Evolutionary conservation across 2,888 invertebrate genomes (phyloP), one percentile per base, ranked within the genome.

Genomic region (Rambutsinella grinnellia): DNA sequence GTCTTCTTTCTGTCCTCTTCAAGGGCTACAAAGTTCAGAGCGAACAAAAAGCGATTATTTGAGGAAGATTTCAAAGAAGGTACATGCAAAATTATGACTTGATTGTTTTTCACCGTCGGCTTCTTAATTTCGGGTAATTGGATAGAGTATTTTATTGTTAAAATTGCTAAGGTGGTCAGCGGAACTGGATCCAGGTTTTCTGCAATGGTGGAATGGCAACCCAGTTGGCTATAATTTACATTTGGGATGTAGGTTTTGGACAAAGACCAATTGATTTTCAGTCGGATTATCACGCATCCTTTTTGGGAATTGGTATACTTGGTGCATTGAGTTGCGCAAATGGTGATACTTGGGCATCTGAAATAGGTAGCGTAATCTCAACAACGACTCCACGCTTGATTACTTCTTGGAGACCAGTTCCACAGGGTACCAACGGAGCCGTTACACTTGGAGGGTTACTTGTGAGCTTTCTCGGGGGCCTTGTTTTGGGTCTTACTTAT

Each of bases 261-360:
- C 95, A 96, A 85, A 88, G 90, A 26, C 91, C 93, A 0, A 90
- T 96, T 54, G 92, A 96, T 86, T 95, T 96, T 86, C 85, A 88
- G 2, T 89, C 88, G 67, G 89, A 92, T 84, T 95, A 94, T 85
- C 89, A 93, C 85, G 90, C 92, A 24, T 94, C 95, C 2, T 95
- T 94, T 94, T 88, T 94, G n/a, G 90, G 93, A 2, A 88, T 94
- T 82, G 93, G 93, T 28, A 90, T 94, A 63, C 87, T 95, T 82
- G 93, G 92, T 83, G 90, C 93, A 0, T 89, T 94, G 84, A 91
- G 94, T 15, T 93, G 94, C 85, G 92, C 92, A 83, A 93, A 93
- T 86, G 96, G 95, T 0, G 96, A 96, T 85, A 96, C 96, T 0
- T 94, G 94, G 93, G 94, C 96, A 58, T 95, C 95, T 2, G 96